A percentile compares a stretch with the other conserved stretches of the same genome.
Conservation (phyloP, 1,140 invertebrate species). For the Popillia japonica region DNA sequence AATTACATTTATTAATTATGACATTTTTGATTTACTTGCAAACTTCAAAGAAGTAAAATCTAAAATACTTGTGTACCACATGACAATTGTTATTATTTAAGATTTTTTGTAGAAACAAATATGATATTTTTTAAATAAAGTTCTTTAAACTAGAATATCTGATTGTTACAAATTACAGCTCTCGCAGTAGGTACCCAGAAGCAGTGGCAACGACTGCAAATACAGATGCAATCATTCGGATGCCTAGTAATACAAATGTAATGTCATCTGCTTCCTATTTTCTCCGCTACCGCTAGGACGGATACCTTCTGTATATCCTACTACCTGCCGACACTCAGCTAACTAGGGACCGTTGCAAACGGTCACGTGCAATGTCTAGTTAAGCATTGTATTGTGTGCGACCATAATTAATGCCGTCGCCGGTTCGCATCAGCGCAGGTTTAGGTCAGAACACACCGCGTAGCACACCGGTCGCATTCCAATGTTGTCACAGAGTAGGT, state of each 20-base stretch:
- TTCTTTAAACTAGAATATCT: no score
- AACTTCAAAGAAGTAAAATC: no score
- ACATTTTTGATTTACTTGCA: no score
- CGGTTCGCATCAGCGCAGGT: neutral
- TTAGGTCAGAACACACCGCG: neutral
- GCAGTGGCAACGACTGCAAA: neutral
- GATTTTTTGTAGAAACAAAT: no score
- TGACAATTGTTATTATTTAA: no score
- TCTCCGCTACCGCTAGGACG: neutral
- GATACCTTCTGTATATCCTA: slow-evolving; percentile 10
- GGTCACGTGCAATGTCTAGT: slow-evolving; percentile 9
- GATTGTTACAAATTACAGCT: neutral
- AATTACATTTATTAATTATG: no score
- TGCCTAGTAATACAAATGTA: slow-evolving; percentile 44
- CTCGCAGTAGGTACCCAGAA: neutral
- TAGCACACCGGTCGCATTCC: neutral
- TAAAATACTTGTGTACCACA: no score
- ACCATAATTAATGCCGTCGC: neutral
- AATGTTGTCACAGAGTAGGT: neutral
- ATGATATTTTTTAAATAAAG: no score
- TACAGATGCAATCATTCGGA: slow-evolving; percentile 43
- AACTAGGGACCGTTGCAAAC: slow-evolving; percentile 3
- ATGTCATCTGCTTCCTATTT: slow-evolving; percentile 40
- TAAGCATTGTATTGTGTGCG: slow-evolving; percentile 4
- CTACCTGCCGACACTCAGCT: neutral